Evolutionary conservation across 2,888 invertebrate genomes (phyloP), one percentile per base, ranked within the genome.

Genomic region (Sinhomidia bicolor): DNA sequence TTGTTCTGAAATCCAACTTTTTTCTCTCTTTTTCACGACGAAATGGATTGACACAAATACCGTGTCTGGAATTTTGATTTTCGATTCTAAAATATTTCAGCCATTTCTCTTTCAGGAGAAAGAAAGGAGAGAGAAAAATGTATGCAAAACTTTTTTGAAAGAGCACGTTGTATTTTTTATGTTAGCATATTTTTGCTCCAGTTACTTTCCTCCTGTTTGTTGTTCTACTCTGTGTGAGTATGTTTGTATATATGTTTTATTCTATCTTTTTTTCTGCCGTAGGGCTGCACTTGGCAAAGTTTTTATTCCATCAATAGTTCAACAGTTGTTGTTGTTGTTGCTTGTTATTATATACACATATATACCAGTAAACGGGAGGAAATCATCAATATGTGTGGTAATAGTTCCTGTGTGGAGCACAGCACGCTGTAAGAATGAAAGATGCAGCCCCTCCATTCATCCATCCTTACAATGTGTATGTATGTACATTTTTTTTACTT

Each of bases 1-100:
- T 83, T 74, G 78, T 83, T 57, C 17, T 68, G 79, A 88, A 83
- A 83, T 82, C 62, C 71, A 84, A 79, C 88, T 57, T 79, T 79
- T 54, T 62, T 14, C 41, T 17, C 10, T 83, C 44, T 79, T 79
- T 54, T 62, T 14, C 41, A 29, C 10, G 71, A 23, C 60, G 23
- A 32, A 83, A 84, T 84, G 57, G 88, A 88, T 88, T 88, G 88
- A 88, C 88, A 88, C 84, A 83, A 79, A 83, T 88, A 84, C 71
- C 83, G 84, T 88, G 88, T 71, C 62, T 68, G 71, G 88, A 88
- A 88, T 88, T 88, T 83, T 83, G 83, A 88, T 76, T 60, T 60
- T 62, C 51, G 76, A 62, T 84, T 79, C 60, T 60, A 57, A 79
- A 57, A 57, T 57, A 26, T 54, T 78, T 32, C 54, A 78, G 36